Base-by-base conservation (phyloP, 2,888 invertebrate species). In the Onchidella celtica region DNA sequence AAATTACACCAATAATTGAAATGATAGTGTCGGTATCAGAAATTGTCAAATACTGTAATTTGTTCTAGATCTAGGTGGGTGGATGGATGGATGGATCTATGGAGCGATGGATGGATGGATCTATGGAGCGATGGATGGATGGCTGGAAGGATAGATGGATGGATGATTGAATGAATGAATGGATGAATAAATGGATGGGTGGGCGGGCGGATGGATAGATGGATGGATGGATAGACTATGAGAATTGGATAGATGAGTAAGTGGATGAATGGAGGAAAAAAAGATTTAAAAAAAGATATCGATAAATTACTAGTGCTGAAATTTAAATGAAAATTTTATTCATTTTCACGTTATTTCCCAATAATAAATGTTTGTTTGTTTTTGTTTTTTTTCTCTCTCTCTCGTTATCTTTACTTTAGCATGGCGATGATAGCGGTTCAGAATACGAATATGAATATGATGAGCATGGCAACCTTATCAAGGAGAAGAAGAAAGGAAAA, bases 401-500 rank as follows among this genome's bases (percentile, higher is more conserved):
- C 17, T 47, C 47, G 9, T 17, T n/a, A 61, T 61, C 4, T 61
- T 24, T 61, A 9, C 61, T n/a, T 24, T n/a, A 61, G 61, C 6
- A 83, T 24, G 77, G 63, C 6, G 88, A 86, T 29, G 88, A 86
- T 34, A 89, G 89, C 65, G 90, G 89, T 0, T 89, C 89, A 0
- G 90, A 91, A 38, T 90, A 89, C 66, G 91, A 91, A 70, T 90
- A 90, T 81, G 91, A 92, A 86, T 91, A 91, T 69, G 92, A 92
- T 84, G 86, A 87, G 57, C 87, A 91, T 61, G 92, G 91, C 1
- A 90, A 90, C 82, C 87, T 90, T 0, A 86, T 89, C 65, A 87
- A 85, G 4, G 86, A 87, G 29, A 90, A 89, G 83, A 88, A 87
- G 83, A 81, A 81, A 79, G 66, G 79, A 3, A 83, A 80, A 59